A percentile compares a stretch with the other conserved stretches of the same genome.
phyloP scores from a whole-genome alignment of 2,888 invertebrate genomes.

The Caenorhabditis becei region DNA sequence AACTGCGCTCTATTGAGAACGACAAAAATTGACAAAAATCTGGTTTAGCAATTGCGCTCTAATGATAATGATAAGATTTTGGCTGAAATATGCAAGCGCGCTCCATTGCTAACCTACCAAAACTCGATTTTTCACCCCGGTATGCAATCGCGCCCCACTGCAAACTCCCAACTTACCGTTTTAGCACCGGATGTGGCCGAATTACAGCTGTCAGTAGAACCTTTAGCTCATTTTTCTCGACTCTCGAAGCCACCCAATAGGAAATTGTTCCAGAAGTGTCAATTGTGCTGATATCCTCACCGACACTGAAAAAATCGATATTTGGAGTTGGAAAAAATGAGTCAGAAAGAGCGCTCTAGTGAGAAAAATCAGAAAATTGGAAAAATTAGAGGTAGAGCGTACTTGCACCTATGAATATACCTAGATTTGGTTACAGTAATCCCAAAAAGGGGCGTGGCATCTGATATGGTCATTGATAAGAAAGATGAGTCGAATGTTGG shows the following conservation, averaged over 20 bases:
- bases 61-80: too few relatives aligned
- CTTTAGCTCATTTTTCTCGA: slow-evolving; percentile 52
- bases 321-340: too few relatives aligned
- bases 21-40: too few relatives aligned
- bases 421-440: slow-evolving; percentile 34
- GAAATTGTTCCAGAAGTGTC: slow-evolving; percentile 55
- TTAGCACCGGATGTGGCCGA: slow-evolving; percentile 50
- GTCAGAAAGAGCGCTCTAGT: neutral
- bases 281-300: slow-evolving; percentile 54
- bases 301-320: slow-evolving; percentile 30
- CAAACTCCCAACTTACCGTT: slow-evolving; percentile 19
- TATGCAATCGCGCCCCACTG: neutral
- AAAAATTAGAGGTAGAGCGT: neutral
- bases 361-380: neutral
- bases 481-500: slow-evolving; percentile 62
- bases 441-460: slow-evolving; percentile 55
- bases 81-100: neutral
- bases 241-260: slow-evolving; percentile 47
- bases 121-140: neutral
- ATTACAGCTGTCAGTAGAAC: slow-evolving; percentile 51
- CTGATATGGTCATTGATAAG: slow-evolving; percentile 50
- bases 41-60: neutral
- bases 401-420: slow-evolving; percentile 25
- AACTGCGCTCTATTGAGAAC: slow-evolving; percentile 2
- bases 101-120: neutral